Percentiles rank a stretch among this genome's conserved stretches.
Conservation (phyloP, 2,797 vertebrate genomes). For the Alca torda region DNA sequence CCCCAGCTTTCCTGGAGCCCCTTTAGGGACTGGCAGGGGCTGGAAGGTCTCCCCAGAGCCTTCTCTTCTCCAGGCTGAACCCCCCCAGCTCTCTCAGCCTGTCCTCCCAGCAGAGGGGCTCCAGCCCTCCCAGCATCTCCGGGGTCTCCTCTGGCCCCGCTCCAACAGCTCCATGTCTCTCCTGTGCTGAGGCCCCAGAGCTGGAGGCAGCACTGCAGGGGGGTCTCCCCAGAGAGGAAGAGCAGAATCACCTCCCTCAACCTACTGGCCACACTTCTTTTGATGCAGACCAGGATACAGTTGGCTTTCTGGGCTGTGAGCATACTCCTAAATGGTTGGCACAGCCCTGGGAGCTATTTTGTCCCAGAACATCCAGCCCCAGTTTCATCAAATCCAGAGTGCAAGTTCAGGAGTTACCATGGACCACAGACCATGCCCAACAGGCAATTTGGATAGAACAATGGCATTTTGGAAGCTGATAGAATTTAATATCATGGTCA, state of each 20-base stretch:
- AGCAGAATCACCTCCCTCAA: not conserved
- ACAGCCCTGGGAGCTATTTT: not conserved
- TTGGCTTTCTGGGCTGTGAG: not conserved
- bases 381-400: not conserved
- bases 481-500: not conserved
- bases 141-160: not conserved
- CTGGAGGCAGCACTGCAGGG: not conserved
- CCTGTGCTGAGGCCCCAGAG: not conserved
- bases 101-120: not conserved
- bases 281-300: not conserved
- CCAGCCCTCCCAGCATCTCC: not conserved
- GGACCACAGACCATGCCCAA: too few species aligned
- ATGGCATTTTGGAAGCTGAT: not conserved
- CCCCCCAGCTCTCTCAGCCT: not conserved
- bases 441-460: not conserved
- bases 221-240: not conserved
- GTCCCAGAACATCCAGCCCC: not conserved
- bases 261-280: too few species aligned
- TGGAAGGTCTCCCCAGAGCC: not conserved
- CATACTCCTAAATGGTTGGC: not conserved
- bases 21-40: not conserved
- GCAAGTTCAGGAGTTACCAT: not conserved
- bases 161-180: not conserved
- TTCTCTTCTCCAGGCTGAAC: not conserved
- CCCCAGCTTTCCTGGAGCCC: not conserved